Base-by-base conservation (phyloP, 2,113 vertebrate genomes). In the Pycnonotus jocosus region DNA sequence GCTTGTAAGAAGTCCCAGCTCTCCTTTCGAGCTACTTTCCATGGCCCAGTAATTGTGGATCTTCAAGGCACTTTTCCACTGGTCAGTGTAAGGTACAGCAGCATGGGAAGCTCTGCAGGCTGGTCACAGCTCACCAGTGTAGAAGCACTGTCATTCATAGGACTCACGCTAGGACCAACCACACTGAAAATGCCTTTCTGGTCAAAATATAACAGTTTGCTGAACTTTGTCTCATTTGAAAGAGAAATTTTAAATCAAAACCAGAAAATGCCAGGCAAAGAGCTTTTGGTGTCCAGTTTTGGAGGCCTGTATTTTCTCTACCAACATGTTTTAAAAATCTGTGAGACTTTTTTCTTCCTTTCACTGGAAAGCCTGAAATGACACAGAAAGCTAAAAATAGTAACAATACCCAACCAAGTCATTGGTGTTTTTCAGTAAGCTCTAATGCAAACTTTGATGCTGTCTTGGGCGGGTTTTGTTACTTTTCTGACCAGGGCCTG, bases 321-420 rank as follows among this genome's bases (percentile, higher is more conserved):
- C 45, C 40, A 82, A 21, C 0, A 7, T 61, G 45, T 65, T 95
- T 85, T 82, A 69, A 80, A 95, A 91, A 80, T 72, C 70, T 86
- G 58, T 76, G 62, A 35, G 1, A 40, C 78, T 58, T 87, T 88
- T 60, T 68, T 14, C 44, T 65, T 79, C 66, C 30, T 93, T 92
- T 81, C 12, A 2, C 61, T 90, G 85, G 79, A 92, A 95, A 95
- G 73, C 81, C 74, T 95, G 88, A 95, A 95, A 90, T 83, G 50
- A 88, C 81, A 94, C 42, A 90, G 37, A 90, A 86, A 73, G 27
- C 50, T 86, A 90, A 93, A 93, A 90, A 90, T 73, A 94, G 68
- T 30, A 86, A 93, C 88, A 88, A 93, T 85, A 79, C 62, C 50
- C 53, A 90, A 86, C 48, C 37, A 70, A 92, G 62, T 35, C 10